Base-by-base conservation (phyloP, 2,797 vertebrate species). In the Harpagifer antarcticus region DNA sequence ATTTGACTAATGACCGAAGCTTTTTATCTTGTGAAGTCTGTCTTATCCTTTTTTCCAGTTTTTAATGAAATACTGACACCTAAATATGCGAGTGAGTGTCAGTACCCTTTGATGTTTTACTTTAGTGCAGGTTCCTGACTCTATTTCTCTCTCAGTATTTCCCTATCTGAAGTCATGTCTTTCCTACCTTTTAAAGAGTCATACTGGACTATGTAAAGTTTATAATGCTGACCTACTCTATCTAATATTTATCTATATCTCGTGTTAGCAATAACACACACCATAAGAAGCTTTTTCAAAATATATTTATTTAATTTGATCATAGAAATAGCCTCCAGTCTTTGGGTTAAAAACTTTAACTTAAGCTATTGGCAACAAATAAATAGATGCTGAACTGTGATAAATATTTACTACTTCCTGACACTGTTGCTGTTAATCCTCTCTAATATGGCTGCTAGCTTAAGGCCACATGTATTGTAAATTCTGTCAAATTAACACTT, bases 61-160 rank as follows among this genome's bases (percentile, higher is more conserved):
- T 42, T n/a, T 37, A 33, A 23, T 47, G 17, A 17, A 43, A 4
- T 7, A 9, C 23, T 23, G 48, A 57, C 43, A 7, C 4, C 11
- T 6, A 13, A 55, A 27, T 14, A 40, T 20, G 63, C n/a, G 54
- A 15, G 20, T 9, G 6, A 55, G 31, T 45, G 50, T 9, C 15
- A 2, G 27, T 14, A 37, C n/a, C n/a, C 37, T 45, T 15, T 47
- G 31, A 48, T 10, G n/a, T 47, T 54, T n/a, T 47, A 48, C 23
- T 72, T 72, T n/a, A 70, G 12, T 44, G 10, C 42, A 3, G 37
- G n/a, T 62, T 37, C 5, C 14, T 72, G 14, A 37, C 12, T 53
- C 16, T 5, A 9, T 17, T 12, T n/a, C 13, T 48, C 23, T 53
- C 6, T 48, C 14, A 54, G n/a, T 47, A 3, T 12, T 23, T 40